These are phyloP conservation scores for Ictalurus furcatus DNA, from an alignment of 2,113 vertebrate genomes.

Conservation along the genomic window DNA sequence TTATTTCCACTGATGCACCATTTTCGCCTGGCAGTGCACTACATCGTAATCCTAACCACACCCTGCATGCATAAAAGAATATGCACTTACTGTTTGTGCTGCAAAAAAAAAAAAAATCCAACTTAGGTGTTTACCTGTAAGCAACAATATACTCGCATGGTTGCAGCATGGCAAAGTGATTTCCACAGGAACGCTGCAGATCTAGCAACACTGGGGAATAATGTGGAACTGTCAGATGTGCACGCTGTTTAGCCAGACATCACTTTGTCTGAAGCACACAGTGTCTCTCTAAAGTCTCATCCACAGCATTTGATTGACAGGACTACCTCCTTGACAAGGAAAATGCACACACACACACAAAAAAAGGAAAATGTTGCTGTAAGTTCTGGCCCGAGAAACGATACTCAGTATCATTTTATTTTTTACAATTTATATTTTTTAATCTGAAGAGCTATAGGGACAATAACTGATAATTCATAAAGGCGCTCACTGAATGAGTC, in stretches of 20 bases:
- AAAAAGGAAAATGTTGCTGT: neutral
- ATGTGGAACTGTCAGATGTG: neutral
- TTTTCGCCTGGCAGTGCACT: neutral
- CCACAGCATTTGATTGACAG: neutral
- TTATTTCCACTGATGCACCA: neutral
- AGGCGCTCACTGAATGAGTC: neutral
- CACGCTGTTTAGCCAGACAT: neutral
- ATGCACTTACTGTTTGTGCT: neutral
- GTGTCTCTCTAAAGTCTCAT: neutral
- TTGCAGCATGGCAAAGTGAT: constrained; percentile 4
- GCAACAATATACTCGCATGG: neutral
- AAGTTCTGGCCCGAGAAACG: neutral
- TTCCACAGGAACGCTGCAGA: neutral
- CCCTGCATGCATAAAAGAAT: neutral
- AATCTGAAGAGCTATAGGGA: neutral
- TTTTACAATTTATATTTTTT: neutral
- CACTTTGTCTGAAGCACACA: neutral
- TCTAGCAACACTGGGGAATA: neutral
- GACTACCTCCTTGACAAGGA: neutral
- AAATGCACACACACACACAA: neutral
- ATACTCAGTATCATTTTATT: neutral
- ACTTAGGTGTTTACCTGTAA: neutral
- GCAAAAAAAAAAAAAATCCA: neutral
- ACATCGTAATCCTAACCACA: neutral
- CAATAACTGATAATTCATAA: neutral